phyloP scores from a whole-genome alignment of 2,113 vertebrate species.

The Okapia johnstoni region DNA sequence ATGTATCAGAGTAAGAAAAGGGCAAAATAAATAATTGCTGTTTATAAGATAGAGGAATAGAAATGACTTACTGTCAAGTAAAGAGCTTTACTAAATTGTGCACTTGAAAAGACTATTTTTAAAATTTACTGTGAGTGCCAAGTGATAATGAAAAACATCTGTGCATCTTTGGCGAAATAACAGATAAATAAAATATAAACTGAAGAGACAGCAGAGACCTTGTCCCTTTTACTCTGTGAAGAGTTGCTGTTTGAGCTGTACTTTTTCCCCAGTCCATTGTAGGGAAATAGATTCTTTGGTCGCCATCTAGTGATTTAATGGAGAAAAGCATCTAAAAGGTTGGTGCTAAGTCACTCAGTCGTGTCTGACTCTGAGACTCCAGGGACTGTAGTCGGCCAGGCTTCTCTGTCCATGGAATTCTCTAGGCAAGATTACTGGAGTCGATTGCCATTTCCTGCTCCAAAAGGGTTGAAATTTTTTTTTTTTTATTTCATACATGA shows the following conservation, averaged over 20 bases:
- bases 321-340: neutral
- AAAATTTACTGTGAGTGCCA: neutral
- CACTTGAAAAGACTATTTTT: neutral
- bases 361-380: neutral
- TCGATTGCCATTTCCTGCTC: neutral
- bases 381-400: neutral
- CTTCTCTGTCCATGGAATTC: neutral
- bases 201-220: neutral
- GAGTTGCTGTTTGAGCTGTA: neutral
- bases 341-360: neutral
- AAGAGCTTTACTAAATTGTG: neutral
- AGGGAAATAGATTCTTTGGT: constrained; percentile 33
- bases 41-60: neutral
- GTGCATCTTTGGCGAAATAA: neutral
- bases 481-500: neutral
- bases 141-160: neutral
- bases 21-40: neutral
- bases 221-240: neutral
- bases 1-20: neutral
- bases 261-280: neutral
- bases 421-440: neutral
- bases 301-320: constrained; percentile 60
- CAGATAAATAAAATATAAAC: constrained; percentile 1
- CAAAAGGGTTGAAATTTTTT: neutral
- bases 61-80: neutral